Percentiles rank a stretch among this genome's conserved stretches.
phyloP scores from a whole-genome alignment of 2,113 vertebrate species.

The Tachuris rubrigastra region DNA sequence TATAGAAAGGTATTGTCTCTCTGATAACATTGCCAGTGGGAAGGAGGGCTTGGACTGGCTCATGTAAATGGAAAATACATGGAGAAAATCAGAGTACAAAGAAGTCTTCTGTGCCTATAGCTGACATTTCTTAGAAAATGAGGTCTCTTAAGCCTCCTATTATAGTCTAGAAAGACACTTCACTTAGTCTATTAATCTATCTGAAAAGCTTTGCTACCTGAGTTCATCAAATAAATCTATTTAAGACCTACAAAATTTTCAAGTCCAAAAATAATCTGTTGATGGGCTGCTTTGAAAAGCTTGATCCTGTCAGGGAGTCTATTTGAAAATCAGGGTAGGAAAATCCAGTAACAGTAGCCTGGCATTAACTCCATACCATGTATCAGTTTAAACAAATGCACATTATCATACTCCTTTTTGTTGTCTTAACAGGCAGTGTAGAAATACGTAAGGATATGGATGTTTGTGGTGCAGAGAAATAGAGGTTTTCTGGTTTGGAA shows the following conservation, averaged over 20 bases:
- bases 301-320: background rate
- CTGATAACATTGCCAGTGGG: conserved; percentile 26
- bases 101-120: background rate
- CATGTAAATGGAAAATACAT: conserved; percentile 1
- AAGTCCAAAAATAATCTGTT: background rate
- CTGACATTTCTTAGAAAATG: conserved; percentile 5
- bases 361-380: background rate
- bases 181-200: conserved; percentile 41
- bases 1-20: conserved; percentile 12
- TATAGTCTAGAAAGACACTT: conserved; percentile 48
- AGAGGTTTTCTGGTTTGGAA: background rate
- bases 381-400: background rate
- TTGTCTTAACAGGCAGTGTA: background rate
- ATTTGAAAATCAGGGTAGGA: background rate
- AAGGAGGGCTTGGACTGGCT: background rate
- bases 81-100: background rate
- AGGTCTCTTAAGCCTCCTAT: background rate
- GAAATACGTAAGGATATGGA: background rate
- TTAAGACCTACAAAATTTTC: background rate
- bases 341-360: background rate
- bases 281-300: background rate
- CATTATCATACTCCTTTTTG: background rate
- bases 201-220: background rate
- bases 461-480: background rate
- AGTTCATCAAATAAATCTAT: conserved; percentile 42